Evolutionary conservation across 2,888 invertebrate species (phyloP).

Genomic region (Keiferia lycopersicella): DNA sequence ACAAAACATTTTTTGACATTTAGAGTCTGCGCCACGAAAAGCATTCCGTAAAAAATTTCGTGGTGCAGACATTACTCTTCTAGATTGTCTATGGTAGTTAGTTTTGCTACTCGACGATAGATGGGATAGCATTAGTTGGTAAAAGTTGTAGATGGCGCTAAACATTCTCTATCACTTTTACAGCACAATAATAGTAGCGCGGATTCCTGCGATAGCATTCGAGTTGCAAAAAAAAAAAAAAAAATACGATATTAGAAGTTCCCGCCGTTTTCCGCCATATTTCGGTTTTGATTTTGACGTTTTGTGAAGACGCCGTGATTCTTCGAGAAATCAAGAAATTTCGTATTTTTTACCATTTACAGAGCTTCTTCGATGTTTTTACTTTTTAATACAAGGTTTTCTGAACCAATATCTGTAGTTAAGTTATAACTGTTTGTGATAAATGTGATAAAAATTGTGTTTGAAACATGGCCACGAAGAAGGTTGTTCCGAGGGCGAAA

Average conservation of each 20-base stretch:
- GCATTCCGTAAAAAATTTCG: too few relatives aligned
- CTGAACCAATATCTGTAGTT: constrained; percentile 3
- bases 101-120: too few relatives aligned
- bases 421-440: constrained; percentile 6
- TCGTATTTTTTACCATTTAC: not conserved
- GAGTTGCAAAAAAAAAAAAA: too few relatives aligned
- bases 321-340: not conserved
- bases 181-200: too few relatives aligned
- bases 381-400: constrained; percentile 10
- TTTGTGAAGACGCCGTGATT: constrained; percentile 14
- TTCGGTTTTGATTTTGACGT: constrained; percentile 24
- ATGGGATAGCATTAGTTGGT: too few relatives aligned
- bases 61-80: too few relatives aligned
- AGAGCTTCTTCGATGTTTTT: not conserved
- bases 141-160: too few relatives aligned
- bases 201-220: not conserved
- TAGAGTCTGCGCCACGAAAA: too few relatives aligned
- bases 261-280: constrained; percentile 17
- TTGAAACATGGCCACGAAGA: constrained; percentile 39
- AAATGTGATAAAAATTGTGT: constrained; percentile 6
- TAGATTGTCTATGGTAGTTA: too few relatives aligned
- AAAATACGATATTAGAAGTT: not conserved
- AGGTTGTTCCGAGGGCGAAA: constrained; percentile 37
- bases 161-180: too few relatives aligned
- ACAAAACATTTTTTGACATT: too few relatives aligned